Evolutionary conservation across 2,113 vertebrate species (phyloP).

Genomic region (Periophthalmodon schlosseri): DNA sequence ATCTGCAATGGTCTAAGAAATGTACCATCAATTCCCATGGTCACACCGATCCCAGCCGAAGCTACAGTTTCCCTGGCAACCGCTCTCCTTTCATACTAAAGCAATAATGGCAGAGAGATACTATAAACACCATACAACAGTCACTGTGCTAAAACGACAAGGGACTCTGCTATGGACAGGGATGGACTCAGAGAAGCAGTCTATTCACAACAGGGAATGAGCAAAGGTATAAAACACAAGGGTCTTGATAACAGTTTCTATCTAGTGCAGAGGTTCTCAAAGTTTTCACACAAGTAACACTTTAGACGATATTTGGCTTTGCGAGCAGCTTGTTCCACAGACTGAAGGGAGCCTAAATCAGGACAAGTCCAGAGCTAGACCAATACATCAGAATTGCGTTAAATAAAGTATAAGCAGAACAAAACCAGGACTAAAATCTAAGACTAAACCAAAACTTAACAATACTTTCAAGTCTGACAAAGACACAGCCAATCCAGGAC

Average conservation of each 20-base stretch:
- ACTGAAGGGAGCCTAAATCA: neutral
- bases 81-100: conserved; percentile 69
- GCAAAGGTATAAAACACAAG: conserved; percentile 5
- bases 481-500: neutral
- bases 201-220: conserved; percentile 41
- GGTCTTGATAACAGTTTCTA: conserved; percentile 15
- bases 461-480: neutral
- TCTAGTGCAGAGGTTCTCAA: neutral
- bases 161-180: conserved; percentile 55
- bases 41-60: conserved; percentile 66
- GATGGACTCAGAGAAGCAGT: conserved; percentile 54
- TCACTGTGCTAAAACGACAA: conserved; percentile 53
- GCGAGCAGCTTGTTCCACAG: neutral
- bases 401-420: neutral
- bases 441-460: neutral
- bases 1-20: conserved; percentile 54
- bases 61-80: conserved; percentile 76
- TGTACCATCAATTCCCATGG: conserved; percentile 74
- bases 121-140: conserved; percentile 68
- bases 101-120: conserved; percentile 70
- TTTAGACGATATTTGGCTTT: neutral
- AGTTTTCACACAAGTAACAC: neutral
- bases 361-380: neutral
- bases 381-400: neutral
- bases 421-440: neutral